Evolutionary conservation across 2,888 invertebrate genomes (phyloP).

Genomic region (Rutpela maculata): DNA sequence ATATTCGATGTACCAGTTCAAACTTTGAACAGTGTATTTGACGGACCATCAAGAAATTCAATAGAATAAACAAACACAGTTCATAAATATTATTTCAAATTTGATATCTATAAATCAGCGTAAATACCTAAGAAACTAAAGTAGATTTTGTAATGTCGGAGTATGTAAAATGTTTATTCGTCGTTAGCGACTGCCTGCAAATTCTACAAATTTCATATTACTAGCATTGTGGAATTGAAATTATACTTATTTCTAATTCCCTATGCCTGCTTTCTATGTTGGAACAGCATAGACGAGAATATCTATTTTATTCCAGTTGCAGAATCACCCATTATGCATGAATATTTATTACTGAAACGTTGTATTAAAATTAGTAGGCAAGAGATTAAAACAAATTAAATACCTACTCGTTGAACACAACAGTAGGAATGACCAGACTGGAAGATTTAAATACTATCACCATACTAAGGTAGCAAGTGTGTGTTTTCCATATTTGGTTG

Average conservation of each 20-base stretch:
- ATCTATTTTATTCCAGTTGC: not conserved
- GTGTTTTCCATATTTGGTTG: conserved; percentile 33
- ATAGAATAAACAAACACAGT: too few species aligned
- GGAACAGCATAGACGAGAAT: not conserved
- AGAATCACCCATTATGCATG: not conserved
- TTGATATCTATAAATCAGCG: too few species aligned
- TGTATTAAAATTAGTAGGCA: conserved; percentile 20
- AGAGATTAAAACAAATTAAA: conserved; percentile 14
- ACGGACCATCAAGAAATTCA: too few species aligned
- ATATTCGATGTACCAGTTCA: too few species aligned
- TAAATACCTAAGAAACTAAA: too few species aligned
- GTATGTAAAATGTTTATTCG: too few species aligned
- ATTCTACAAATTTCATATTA: too few species aligned
- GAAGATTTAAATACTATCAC: conserved; percentile 24
- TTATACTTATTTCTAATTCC: not conserved
- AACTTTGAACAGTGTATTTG: too few species aligned
- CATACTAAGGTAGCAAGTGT: conserved; percentile 13
- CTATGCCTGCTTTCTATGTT: not conserved
- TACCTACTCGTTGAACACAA: conserved; percentile 16
- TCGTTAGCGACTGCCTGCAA: too few species aligned
- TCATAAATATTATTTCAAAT: too few species aligned
- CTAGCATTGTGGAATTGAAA: not conserved
- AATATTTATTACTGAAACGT: not conserved
- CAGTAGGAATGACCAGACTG: not conserved
- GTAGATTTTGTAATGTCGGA: too few species aligned